These are phyloP conservation scores for Congeria kusceri DNA, from an alignment of 2,888 invertebrate genomes.

Conservation along the genomic window DNA sequence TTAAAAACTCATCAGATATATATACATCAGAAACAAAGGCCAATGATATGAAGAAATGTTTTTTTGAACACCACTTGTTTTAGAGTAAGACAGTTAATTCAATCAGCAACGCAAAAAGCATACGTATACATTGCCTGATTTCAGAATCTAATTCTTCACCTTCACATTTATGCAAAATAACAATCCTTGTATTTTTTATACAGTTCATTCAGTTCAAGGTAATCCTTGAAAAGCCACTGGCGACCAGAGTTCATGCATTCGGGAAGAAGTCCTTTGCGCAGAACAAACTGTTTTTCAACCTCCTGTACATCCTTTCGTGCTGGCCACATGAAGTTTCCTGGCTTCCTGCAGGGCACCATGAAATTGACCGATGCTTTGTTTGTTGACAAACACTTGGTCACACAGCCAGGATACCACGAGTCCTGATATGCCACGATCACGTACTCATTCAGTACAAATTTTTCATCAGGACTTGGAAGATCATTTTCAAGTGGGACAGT, in stretches of 20 bases:
- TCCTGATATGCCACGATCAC: slow-evolving; percentile 33
- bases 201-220: slow-evolving; percentile 1
- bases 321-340: slow-evolving; percentile 29
- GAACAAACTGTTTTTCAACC: slow-evolving; percentile 27
- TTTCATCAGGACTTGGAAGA: neutral
- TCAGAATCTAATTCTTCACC: no score
- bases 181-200: neutral
- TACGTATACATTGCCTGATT: no score
- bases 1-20: no score
- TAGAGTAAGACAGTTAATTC: no score
- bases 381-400: neutral
- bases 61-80: no score
- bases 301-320: slow-evolving; percentile 22
- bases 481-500: neutral
- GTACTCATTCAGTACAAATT: slow-evolving; percentile 20
- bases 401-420: slow-evolving; percentile 32
- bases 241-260: no score
- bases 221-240: no score
- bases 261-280: no score
- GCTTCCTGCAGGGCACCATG: slow-evolving; percentile 1
- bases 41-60: no score
- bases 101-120: no score
- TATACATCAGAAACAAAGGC: no score
- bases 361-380: slow-evolving; percentile 12
- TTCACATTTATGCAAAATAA: neutral